A percentile compares a stretch with the other conserved stretches of the same genome.
These are phyloP conservation scores for Colius striatus DNA, from an alignment of 2,113 vertebrate genomes.

Conservation along the genomic window DNA sequence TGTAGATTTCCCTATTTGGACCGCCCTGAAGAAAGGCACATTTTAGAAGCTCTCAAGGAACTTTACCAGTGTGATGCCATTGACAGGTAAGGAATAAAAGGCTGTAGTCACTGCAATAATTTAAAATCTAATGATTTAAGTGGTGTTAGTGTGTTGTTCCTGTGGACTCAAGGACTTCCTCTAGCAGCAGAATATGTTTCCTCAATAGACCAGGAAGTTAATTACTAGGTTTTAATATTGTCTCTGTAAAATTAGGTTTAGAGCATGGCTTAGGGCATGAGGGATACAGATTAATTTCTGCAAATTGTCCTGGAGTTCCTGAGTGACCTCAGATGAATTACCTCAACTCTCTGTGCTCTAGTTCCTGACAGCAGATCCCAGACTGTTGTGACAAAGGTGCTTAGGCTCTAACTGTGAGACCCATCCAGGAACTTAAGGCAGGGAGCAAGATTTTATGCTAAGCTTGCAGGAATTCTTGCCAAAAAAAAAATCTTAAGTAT, in stretches of 20 bases:
- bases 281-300: neutral
- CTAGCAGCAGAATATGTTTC: neutral
- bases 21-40: constrained; percentile 91
- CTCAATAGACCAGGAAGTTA: constrained; percentile 13
- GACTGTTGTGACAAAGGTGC: neutral
- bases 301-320: neutral
- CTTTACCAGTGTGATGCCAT: constrained; percentile 95
- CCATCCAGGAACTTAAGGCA: neutral
- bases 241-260: neutral
- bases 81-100: constrained; percentile 83
- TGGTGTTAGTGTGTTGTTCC: neutral
- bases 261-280: neutral
- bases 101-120: neutral
- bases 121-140: neutral
- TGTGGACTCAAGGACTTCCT: neutral
- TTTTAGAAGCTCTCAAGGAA: constrained; percentile 92
- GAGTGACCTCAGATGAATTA: neutral
- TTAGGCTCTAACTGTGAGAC: neutral
- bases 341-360: neutral
- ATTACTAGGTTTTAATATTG: neutral
- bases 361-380: neutral
- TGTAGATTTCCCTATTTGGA: constrained; percentile 94
- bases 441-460: constrained; percentile 16
- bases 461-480: constrained; percentile 38
- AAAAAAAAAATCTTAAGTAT: neutral